Conservation (phyloP, 2,888 invertebrate genomes). For the Philhelius pedissequus region DNA sequence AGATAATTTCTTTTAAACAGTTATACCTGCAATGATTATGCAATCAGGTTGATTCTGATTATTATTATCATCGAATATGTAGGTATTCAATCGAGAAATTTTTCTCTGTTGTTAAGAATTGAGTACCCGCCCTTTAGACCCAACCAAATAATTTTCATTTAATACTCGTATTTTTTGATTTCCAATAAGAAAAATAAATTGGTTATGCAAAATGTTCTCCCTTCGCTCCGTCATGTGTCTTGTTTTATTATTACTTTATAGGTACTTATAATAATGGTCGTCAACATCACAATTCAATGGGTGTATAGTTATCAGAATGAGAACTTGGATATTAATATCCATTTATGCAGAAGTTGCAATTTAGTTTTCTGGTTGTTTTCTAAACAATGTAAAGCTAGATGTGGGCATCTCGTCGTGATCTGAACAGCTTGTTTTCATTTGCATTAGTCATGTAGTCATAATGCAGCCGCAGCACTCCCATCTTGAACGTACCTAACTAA, state of each 20-base stretch:
- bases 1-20: neutral
- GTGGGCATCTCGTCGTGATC: neutral
- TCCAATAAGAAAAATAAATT: neutral
- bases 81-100: neutral
- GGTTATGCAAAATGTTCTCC: neutral
- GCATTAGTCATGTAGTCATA: neutral
- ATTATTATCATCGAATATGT: neutral
- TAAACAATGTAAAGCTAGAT: neutral
- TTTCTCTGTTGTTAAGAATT: neutral
- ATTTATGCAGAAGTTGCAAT: neutral
- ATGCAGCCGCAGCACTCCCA: neutral
- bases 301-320: neutral
- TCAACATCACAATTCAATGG: neutral
- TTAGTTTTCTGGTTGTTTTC: neutral
- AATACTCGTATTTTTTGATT: neutral
- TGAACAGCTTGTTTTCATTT: neutral
- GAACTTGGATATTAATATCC: neutral
- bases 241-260: neutral
- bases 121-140: neutral
- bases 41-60: neutral
- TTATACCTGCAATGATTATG: neutral
- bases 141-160: neutral
- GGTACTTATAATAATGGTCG: neutral
- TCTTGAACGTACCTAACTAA: neutral
- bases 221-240: neutral